Evolutionary conservation across 2,113 vertebrate genomes (phyloP), one percentile per base, ranked within the genome.

Genomic region (Equus przewalskii): DNA sequence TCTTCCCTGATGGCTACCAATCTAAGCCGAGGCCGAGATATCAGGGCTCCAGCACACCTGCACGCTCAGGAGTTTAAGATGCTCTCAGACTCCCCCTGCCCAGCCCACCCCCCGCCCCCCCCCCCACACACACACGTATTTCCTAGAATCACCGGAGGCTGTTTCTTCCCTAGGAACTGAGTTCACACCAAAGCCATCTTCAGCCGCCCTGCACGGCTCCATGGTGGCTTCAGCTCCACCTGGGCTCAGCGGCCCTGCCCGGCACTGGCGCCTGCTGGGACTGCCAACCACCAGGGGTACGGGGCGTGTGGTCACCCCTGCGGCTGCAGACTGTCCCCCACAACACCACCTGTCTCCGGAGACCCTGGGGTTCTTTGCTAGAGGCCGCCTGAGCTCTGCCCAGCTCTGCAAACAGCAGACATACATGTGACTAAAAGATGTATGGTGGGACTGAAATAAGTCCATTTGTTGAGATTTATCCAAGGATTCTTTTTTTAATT

Each of bases 401-500:
- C 5, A 18, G 26, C 62, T 19, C 36, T 75, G 46, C 22, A 36
- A 46, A 30, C 24, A 16, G 24, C 51, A 41, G 14, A 19, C 2
- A 22, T 2, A 21, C 5, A 49, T 26, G 26, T 1, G 1, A 81
- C 65, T 13, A 51, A 62, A 41, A 19, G 10, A 44, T 0, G 8
- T 46, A 33, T 21, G 10, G 16, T 36, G 5, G 22, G 7, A 51
- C 30, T 54, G 46, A 36, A 54, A 41, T 41, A 41, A 41, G 16
- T 69, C 49, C 18, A 28, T 28, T 56, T 28, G 30, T 54, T 86
- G 46, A 85, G 30, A 54, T 36, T 51, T n/a, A n/a, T 46, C 69
- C 46, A 18, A 51, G 46, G 18, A 41, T n/a, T 67, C 19, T 26
- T 14, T 69, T 67, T 24, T 70, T 8, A 33, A 69, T 56, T 86